Conservation (phyloP, 2,888 invertebrate genomes). For the Calephelis perditalis region DNA sequence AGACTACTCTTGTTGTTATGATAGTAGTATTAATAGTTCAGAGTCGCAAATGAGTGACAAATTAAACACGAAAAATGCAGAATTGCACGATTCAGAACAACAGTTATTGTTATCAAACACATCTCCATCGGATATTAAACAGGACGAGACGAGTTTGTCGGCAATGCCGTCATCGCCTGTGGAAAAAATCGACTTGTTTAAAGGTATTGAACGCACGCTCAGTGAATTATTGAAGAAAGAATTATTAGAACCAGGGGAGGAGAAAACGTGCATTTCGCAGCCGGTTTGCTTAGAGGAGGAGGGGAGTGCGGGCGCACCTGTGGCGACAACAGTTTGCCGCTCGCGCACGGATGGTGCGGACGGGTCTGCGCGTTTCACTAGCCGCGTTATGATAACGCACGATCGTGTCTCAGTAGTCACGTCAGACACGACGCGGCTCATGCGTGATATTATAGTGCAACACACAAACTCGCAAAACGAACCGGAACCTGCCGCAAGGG, state of each 20-base stretch:
- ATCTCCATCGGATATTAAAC: conserved; percentile 53
- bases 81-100: conserved; percentile 40
- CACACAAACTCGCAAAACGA: conserved; percentile 81
- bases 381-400: conserved; percentile 94
- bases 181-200: conserved; percentile 71
- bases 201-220: conserved; percentile 74
- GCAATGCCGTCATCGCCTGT: conserved; percentile 37
- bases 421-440: conserved; percentile 85
- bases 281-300: conserved; percentile 63
- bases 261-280: conserved; percentile 64
- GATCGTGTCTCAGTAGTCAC: conserved; percentile 87
- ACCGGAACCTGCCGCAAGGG: conserved; percentile 44
- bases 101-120: conserved; percentile 44
- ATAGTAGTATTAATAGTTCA: conserved; percentile 59
- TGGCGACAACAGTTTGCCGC: conserved; percentile 70
- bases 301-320: conserved; percentile 73
- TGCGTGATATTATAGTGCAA: conserved; percentile 81
- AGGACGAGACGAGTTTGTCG: conserved; percentile 36
- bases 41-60: conserved; percentile 50
- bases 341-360: conserved; percentile 75
- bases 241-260: conserved; percentile 67
- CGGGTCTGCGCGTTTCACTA: conserved; percentile 86
- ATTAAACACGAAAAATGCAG: conserved; percentile 36
- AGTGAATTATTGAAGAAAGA: conserved; percentile 77
- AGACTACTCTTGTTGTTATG: conserved; percentile 45